These are phyloP conservation scores for Barypeithes pellucidus DNA, from an alignment of 2,888 invertebrate genomes.

Conservation along the genomic window DNA sequence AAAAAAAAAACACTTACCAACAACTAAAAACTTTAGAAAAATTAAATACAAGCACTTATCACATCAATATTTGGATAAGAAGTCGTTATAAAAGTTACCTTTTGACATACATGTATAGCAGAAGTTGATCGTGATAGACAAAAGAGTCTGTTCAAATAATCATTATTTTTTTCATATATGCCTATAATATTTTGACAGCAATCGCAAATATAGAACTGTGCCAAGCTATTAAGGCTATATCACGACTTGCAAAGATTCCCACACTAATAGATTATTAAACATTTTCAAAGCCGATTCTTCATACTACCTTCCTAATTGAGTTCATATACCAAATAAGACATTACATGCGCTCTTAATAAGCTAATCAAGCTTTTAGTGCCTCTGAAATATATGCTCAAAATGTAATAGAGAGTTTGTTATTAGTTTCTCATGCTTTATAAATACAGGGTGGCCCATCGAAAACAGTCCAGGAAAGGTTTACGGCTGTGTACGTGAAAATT, in stretches of 20 bases:
- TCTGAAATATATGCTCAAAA: conserved; percentile 20
- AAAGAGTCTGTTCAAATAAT: background rate
- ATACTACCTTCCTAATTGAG: conserved; percentile 29
- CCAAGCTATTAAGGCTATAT: conserved; percentile 16
- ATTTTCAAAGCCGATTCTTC: conserved; percentile 23
- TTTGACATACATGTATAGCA: no score
- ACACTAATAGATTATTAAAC: conserved; percentile 36
- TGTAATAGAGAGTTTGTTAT: conserved; percentile 27
- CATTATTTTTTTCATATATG: background rate
- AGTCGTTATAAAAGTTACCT: no score
- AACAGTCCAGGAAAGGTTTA: no score
- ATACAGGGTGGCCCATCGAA: no score
- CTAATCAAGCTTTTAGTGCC: conserved; percentile 31
- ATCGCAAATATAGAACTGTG: conserved; percentile 5
- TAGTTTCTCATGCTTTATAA: conserved; percentile 19
- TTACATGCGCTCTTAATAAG: conserved; percentile 22
- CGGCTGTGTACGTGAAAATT: no score
- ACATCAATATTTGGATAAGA: no score
- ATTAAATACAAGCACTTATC: no score
- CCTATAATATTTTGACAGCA: conserved; percentile 16
- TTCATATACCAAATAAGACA: conserved; percentile 30
- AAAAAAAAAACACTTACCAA: no score
- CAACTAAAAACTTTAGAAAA: background rate
- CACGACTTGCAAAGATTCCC: conserved; percentile 22
- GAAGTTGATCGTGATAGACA: background rate